phyloP scores from a whole-genome alignment of 2,888 invertebrate species.

The Brenthis daphne region DNA sequence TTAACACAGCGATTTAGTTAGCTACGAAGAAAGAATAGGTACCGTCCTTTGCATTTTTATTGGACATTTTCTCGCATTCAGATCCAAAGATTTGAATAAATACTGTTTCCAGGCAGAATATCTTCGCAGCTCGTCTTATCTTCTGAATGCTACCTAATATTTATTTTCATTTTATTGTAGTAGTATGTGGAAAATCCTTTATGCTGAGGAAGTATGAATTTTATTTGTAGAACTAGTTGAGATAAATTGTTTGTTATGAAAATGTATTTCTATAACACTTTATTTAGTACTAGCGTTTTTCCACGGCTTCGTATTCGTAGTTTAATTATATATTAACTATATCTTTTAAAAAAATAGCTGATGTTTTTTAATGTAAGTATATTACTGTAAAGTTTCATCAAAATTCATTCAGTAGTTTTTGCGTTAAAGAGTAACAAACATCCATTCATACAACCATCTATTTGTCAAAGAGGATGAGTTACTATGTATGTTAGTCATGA shows the following conservation, averaged over 20 bases:
- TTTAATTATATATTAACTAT: no score
- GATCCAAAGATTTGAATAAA: slow-evolving; percentile 63
- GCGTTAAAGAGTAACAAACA: no score
- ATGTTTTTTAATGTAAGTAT: no score
- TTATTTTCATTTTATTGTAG: slow-evolving; percentile 19
- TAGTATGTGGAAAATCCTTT: slow-evolving; percentile 10
- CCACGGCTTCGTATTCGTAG: no score
- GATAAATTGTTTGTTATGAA: slow-evolving; percentile 1
- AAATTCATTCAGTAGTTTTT: no score
- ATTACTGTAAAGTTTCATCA: no score
- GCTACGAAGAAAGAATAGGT: slow-evolving; percentile 59
- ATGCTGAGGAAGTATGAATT: slow-evolving; percentile 1
- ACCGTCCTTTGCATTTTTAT: slow-evolving; percentile 72
- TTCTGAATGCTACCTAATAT: slow-evolving; percentile 22
- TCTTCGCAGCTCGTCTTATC: slow-evolving; percentile 22
- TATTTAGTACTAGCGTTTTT: neutral
- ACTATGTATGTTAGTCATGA: no score
- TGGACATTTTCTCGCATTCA: slow-evolving; percentile 57
- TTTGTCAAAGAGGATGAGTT: no score
- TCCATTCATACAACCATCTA: no score
- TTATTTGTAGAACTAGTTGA: slow-evolving; percentile 5
- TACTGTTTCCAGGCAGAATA: slow-evolving; percentile 51
- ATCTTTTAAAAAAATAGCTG: no score
- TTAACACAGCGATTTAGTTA: slow-evolving; percentile 61
- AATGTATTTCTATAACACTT: neutral